Evolutionary conservation across 1,140 invertebrate species (phyloP), one percentile per base, ranked within the genome.

Genomic region (Physella acuta): DNA sequence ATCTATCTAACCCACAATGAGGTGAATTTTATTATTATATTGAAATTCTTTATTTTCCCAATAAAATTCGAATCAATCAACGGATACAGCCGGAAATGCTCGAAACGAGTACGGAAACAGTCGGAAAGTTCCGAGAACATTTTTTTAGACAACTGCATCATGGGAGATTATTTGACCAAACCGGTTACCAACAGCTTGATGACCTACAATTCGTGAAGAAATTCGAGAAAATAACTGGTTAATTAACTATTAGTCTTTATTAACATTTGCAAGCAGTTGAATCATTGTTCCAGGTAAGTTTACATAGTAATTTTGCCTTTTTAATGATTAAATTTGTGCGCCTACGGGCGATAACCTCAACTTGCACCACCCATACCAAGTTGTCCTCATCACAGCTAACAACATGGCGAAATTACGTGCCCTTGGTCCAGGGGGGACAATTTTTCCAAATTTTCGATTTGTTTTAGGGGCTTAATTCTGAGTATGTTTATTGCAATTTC

Each of bases 371-470:
- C 28, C n/a, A 1, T 49, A 26, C 24, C 39, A 66, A 66, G 64
- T 66, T 66, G 64, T 66, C 64, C 53, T 66, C 52, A 28, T 52
- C 64, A 20, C 34, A 37, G 51, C 52, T 37, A 5, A 24, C 66
- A 72, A 72, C 53, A 73, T 73, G 72, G 72, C 72, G 68, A 70
- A 73, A 71, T 67, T 68, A 67, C 71, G 64, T 68, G 72, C 63
- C 69, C 72, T 68, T 70, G 60, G 68, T 55, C 49, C 68, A 70
- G 61, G 68, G 68, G 68, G 59, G 68, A 70, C 68, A 70, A 70
- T 70, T 70, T 69, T 62, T 31, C 33, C n/a, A 8, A 44, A 44
- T 44, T n/a, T 44, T 44, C 39, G 39, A 44, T 44, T 44, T 44
- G 39, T 44, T 44, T 44, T 44, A 44, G 39, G 39, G 39, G 39